These are phyloP conservation scores for Gnathonemus echidnorhynchus DNA, from an alignment of 2,113 vertebrate species.

Conservation along the genomic window DNA sequence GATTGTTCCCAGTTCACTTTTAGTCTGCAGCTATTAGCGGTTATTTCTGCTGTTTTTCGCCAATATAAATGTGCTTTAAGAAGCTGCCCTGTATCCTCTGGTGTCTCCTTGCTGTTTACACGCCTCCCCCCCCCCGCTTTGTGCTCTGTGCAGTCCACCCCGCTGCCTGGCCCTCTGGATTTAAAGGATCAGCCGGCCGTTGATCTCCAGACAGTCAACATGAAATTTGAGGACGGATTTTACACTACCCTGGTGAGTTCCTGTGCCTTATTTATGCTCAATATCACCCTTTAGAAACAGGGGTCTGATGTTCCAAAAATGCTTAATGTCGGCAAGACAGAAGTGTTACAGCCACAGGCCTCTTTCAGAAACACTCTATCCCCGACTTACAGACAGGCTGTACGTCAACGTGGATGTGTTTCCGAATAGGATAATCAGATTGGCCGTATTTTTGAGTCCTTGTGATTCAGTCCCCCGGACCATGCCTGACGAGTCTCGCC, in stretches of 20 bases:
- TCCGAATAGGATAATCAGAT: neutral
- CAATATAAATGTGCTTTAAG: neutral
- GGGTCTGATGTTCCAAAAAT: neutral
- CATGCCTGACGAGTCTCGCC: neutral
- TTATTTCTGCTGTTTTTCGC: neutral
- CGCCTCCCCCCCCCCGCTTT: neutral
- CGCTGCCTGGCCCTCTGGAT: neutral
- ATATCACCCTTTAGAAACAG: neutral
- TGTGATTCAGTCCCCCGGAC: neutral
- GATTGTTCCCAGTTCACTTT: neutral
- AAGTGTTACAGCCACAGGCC: neutral
- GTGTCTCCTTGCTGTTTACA: neutral
- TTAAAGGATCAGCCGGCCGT: constrained; percentile 39
- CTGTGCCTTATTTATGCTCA: neutral
- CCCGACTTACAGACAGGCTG: neutral
- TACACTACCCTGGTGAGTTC: constrained; percentile 72
- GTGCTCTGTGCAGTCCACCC: neutral
- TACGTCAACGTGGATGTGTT: neutral
- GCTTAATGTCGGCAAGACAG: neutral
- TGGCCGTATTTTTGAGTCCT: neutral
- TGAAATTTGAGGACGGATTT: constrained; percentile 57
- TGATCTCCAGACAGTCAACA: constrained; percentile 67
- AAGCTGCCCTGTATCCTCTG: neutral
- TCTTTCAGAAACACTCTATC: neutral
- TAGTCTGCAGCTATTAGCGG: neutral